Base-by-base conservation (phyloP, 2,888 invertebrate genomes). In the Diaperis boleti region DNA sequence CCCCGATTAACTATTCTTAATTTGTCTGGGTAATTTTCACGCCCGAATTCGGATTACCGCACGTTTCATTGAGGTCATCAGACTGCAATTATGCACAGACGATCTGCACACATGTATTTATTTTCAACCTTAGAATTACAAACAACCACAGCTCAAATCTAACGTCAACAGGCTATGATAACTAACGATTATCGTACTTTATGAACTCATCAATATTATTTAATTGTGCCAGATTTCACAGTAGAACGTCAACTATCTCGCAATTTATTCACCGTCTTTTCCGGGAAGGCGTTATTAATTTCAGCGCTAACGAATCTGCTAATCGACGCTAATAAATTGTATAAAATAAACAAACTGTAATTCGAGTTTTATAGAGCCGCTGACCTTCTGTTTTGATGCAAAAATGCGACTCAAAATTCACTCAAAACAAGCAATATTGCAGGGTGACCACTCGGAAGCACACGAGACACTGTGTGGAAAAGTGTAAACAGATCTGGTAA, bases 1-100 rank as follows among this genome's bases (percentile, higher is more conserved):
- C 8, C 22, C 39, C 15, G 26, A 49, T 33, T 35, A 33, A 49
- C 35, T 49, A 49, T 35, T 15, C 15, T 35, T 49, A 15, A 49
- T 33, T 35, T 15, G 17, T 18, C 15, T 18, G 31, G 6, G 10
- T 17, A 10, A 18, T 33, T 49, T 49, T 33, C 31, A 31, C 31
- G 8, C 8, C 31, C 3, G 18, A n/a, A n/a, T 42, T 26, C 26
- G 26, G n/a, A 26, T 26, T 26, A 8, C 3, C 8, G n/a, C 26
- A 6, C 4, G 3, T 26, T 26, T 26, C n/a, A 8, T 26, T n/a
- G 6, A 8, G 26, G 26, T 26, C 26, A 26, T n/a, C n/a, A n/a
- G n/a, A 26, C 26, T 26, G 26, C n/a, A n/a, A n/a, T n/a, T n/a
- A n/a, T n/a, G n/a, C n/a, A n/a, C n/a, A n/a, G n/a, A n/a, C n/a